Conservation (phyloP, 2,888 invertebrate species). For the Tetragnatha montana region DNA sequence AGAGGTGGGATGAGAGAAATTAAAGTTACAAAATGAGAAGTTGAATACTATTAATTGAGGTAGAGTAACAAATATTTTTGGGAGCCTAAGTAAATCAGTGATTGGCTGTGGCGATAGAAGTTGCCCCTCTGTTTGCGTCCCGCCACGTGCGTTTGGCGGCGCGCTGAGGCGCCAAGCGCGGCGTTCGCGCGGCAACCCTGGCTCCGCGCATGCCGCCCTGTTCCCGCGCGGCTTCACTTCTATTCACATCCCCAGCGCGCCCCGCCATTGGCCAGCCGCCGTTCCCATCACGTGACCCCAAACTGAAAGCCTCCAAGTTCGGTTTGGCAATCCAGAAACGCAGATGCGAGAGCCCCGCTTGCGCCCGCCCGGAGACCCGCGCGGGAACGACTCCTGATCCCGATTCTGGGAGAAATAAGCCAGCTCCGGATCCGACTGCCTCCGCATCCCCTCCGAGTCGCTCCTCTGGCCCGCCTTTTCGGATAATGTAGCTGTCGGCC, state of each 20-base stretch:
- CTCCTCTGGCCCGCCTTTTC: not conserved
- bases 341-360: constrained; percentile 27
- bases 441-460: not conserved
- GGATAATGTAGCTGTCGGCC: constrained; percentile 36
- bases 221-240: constrained; percentile 57
- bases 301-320: constrained; percentile 68
- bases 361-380: constrained; percentile 16
- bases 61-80: too few relatives aligned
- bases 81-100: not conserved
- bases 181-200: constrained; percentile 55
- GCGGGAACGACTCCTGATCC: constrained; percentile 2
- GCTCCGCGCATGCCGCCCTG: constrained; percentile 64
- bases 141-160: too few relatives aligned
- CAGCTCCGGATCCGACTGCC: not conserved
- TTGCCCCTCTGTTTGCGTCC: not conserved
- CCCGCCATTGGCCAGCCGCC: constrained; percentile 54
- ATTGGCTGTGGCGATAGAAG: not conserved
- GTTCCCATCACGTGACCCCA: constrained; percentile 63
- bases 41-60: too few relatives aligned
- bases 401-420: constrained; percentile 3
- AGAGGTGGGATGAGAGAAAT: too few relatives aligned
- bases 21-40: too few relatives aligned
- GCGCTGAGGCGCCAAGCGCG: not conserved
- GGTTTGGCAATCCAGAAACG: constrained; percentile 70
- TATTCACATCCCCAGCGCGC: constrained; percentile 61